Evolutionary conservation across 2,888 invertebrate genomes (phyloP).

Genomic region (Bugula neritina): DNA sequence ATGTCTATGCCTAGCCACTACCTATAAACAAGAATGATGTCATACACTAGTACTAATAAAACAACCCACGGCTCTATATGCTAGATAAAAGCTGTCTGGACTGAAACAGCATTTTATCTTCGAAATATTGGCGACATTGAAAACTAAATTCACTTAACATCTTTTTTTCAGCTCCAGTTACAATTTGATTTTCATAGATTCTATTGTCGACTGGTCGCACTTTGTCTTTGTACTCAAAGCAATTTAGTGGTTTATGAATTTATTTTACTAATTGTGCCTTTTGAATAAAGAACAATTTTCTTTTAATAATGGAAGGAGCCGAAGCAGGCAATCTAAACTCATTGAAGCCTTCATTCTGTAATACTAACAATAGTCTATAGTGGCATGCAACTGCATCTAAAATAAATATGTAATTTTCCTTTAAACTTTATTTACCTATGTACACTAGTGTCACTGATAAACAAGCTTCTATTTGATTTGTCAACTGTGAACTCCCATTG

Average conservation of each 20-base stretch:
- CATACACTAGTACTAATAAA: too few relatives aligned
- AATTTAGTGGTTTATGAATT: neutral
- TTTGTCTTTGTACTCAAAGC: neutral
- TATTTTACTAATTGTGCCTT: slow-evolving; percentile 22
- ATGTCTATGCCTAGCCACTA: too few relatives aligned
- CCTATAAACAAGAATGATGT: too few relatives aligned
- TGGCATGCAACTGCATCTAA: neutral
- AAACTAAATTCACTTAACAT: neutral
- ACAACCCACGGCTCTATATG: too few relatives aligned
- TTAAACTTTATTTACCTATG: neutral
- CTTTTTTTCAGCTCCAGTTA: neutral
- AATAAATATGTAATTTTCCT: neutral
- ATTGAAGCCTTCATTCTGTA: neutral
- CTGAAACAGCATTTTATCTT: too few relatives aligned
- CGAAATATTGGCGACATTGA: neutral
- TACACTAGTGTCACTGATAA: neutral
- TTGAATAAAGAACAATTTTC: neutral
- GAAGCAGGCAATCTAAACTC: neutral
- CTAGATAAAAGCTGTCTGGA: too few relatives aligned
- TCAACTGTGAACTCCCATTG: neutral
- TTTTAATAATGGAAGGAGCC: neutral
- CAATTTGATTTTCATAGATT: slow-evolving; percentile 8
- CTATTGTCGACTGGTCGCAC: neutral
- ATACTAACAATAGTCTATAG: neutral
- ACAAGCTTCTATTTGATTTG: neutral